A percentile compares a stretch with the other conserved stretches of the same genome.
Evolutionary conservation across 1,140 invertebrate species (phyloP).

Genomic region (Dinoponera quadriceps): DNA sequence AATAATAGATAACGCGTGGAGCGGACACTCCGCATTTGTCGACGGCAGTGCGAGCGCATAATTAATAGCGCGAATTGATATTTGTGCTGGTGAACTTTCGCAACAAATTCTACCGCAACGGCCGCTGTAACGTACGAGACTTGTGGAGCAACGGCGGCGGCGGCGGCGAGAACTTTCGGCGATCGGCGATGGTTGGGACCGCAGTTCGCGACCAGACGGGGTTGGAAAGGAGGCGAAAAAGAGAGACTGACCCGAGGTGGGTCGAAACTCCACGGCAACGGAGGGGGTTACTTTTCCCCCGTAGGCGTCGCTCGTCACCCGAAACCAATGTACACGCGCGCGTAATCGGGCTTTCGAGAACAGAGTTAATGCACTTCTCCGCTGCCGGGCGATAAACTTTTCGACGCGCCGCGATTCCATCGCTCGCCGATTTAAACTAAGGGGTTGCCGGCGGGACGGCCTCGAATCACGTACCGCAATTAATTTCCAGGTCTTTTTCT

Average conservation of each 20-base stretch:
- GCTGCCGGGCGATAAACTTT: slow-evolving; percentile 68
- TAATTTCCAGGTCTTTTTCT: slow-evolving; percentile 46
- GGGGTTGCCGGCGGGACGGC: slow-evolving; percentile 23
- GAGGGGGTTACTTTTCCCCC: slow-evolving; percentile 47
- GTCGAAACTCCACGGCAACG: not conserved
- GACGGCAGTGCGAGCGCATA: not conserved
- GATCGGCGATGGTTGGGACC: slow-evolving; percentile 37
- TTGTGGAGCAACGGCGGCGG: slow-evolving; percentile 35
- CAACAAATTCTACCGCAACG: slow-evolving; percentile 60
- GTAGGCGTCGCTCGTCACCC: slow-evolving; percentile 56
- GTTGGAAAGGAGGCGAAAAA: slow-evolving; percentile 27
- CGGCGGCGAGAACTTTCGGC: slow-evolving; percentile 58
- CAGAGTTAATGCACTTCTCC: slow-evolving; percentile 65
- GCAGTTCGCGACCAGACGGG: slow-evolving; percentile 21
- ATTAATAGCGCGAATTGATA: slow-evolving; percentile 46
- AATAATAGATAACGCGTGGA: not conserved
- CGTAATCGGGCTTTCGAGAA: slow-evolving; percentile 50
- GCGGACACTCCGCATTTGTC: not conserved
- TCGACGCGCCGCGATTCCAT: slow-evolving; percentile 52
- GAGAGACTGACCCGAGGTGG: not conserved
- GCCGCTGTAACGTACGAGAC: slow-evolving; percentile 35
- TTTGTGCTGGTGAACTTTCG: slow-evolving; percentile 47
- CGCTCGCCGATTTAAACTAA: slow-evolving; percentile 59
- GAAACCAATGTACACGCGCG: slow-evolving; percentile 40
- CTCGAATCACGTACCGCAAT: slow-evolving; percentile 25